Conservation (phyloP, 2,888 invertebrate species). For the Carabus problematicus region DNA sequence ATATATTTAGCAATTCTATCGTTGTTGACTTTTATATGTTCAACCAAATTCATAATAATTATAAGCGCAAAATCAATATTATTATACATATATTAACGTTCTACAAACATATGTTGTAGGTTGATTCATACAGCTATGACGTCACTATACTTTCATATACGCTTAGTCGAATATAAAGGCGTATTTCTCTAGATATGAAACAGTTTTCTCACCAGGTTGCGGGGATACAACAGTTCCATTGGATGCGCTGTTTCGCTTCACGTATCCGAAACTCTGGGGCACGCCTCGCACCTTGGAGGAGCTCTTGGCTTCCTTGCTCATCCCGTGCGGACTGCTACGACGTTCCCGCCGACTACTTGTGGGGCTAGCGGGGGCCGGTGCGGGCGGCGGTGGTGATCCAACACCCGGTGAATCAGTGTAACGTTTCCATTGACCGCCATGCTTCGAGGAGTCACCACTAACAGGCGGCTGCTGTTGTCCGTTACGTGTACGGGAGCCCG, state of each 20-base stretch:
- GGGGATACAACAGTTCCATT: conserved; percentile 54
- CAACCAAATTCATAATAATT: not conserved
- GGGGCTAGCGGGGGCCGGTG: conserved; percentile 62
- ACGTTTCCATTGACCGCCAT: conserved; percentile 66
- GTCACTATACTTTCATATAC: too few species aligned
- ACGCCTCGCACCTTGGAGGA: conserved; percentile 69
- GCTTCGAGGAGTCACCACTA: conserved; percentile 50
- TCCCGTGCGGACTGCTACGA: conserved; percentile 56
- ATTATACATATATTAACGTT: too few species aligned
- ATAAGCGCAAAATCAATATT: not conserved
- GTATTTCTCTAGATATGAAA: too few species aligned
- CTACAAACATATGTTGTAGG: too few species aligned
- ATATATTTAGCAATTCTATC: not conserved
- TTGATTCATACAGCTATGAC: too few species aligned
- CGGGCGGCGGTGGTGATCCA: conserved; percentile 66
- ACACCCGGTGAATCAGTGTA: conserved; percentile 72
- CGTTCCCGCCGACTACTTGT: conserved; percentile 56
- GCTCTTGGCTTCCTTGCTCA: conserved; percentile 54
- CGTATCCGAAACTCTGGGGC: conserved; percentile 85
- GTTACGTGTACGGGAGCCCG: conserved; percentile 50
- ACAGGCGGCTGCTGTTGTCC: conserved; percentile 48
- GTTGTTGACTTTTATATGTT: not conserved
- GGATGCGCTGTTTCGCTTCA: conserved; percentile 71
- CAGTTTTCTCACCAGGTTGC: conserved; percentile 25
- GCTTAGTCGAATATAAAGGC: too few species aligned